Evolutionary conservation across 2,888 invertebrate genomes (phyloP).

Genomic region (Dasypogon diadema): DNA sequence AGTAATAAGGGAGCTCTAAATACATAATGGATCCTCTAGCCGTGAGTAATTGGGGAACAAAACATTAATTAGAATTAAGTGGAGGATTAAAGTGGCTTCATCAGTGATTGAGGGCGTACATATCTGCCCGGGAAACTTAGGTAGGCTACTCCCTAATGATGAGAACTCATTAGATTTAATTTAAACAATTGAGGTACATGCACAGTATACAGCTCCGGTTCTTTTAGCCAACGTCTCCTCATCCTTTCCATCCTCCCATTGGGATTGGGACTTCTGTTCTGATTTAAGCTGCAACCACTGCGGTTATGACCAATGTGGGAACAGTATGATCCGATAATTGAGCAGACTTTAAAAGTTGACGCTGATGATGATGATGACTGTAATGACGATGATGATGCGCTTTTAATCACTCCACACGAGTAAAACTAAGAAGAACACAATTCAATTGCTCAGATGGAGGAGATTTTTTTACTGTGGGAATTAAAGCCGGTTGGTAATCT

Average conservation of each 20-base stretch:
- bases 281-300: too few relatives aligned
- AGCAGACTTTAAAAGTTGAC: background rate
- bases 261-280: too few relatives aligned
- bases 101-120: conserved; percentile 41
- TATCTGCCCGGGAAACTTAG: conserved; percentile 22
- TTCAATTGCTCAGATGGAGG: background rate
- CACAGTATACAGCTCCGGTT: too few relatives aligned
- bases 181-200: conserved; percentile 31
- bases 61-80: conserved; percentile 47
- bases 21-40: conserved; percentile 43
- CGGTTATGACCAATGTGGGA: conserved; percentile 9
- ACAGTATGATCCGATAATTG: conserved; percentile 43
- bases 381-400: conserved; percentile 27
- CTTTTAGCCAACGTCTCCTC: too few relatives aligned
- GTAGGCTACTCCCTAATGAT: conserved; percentile 21
- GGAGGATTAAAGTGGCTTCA: conserved; percentile 45
- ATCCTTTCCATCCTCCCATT: too few relatives aligned
- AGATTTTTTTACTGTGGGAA: conserved; percentile 6
- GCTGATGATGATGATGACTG: conserved; percentile 28
- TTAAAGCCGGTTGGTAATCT: background rate
- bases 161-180: conserved; percentile 38
- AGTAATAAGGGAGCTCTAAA: conserved; percentile 5
- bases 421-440: conserved; percentile 20
- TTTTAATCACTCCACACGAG: conserved; percentile 23
- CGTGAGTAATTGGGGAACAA: conserved; percentile 44